Conservation (phyloP, 2,113 vertebrate genomes). For the Phyllostomus discolor region DNA sequence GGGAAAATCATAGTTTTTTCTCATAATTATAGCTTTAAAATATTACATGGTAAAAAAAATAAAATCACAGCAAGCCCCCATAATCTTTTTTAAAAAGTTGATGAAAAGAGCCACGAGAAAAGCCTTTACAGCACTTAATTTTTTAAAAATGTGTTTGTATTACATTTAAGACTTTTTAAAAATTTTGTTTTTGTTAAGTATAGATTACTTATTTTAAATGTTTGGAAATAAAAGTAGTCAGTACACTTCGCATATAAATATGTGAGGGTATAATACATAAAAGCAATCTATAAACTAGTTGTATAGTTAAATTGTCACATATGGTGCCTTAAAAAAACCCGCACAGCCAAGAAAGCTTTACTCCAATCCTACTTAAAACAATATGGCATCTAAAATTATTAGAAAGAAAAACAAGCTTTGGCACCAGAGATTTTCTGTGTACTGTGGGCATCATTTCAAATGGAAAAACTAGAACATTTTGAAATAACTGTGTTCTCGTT, state of each 20-base stretch:
- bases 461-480: slow-evolving; percentile 56
- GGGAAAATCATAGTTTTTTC: background rate
- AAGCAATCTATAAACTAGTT: background rate
- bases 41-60: background rate
- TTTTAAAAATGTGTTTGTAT: background rate
- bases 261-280: background rate
- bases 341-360: background rate
- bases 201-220: background rate
- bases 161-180: background rate
- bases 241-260: background rate
- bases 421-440: slow-evolving; percentile 26
- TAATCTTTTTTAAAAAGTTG: background rate
- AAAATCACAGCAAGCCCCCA: background rate
- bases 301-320: background rate
- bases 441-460: background rate
- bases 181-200: background rate
- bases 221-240: slow-evolving; percentile 14
- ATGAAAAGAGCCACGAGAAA: background rate
- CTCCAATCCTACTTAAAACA: slow-evolving; percentile 14
- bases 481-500: slow-evolving; percentile 58
- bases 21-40: background rate
- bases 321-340: background rate
- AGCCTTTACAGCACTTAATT: background rate
- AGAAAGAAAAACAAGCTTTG: slow-evolving; percentile 10
- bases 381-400: slow-evolving; percentile 31